Percentiles rank a stretch among this genome's conserved stretches.
phyloP scores from a whole-genome alignment of 2,797 vertebrate species.

The Gouania willdenowi region DNA sequence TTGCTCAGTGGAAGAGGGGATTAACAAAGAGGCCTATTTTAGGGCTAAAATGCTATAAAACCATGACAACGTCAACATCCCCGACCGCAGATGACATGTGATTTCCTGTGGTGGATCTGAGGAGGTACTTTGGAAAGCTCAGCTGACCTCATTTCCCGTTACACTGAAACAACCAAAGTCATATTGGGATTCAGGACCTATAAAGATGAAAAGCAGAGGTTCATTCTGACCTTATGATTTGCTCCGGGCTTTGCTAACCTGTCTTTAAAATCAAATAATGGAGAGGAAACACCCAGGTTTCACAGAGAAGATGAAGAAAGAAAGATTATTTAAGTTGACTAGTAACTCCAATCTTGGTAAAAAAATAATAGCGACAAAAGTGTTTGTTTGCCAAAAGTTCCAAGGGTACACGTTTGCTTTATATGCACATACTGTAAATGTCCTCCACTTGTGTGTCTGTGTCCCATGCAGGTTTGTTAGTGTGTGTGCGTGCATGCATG shows the following conservation, averaged over 20 bases:
- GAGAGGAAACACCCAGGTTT: not conserved
- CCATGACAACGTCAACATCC: constrained; percentile 63
- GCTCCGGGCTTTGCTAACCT: constrained; percentile 2
- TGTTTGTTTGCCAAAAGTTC: too few species aligned
- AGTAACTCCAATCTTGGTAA: too few species aligned
- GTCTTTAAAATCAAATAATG: constrained; percentile 14
- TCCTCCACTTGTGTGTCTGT: constrained; percentile 5
- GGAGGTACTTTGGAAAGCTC: constrained; percentile 45
- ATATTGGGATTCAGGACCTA: constrained; percentile 20
- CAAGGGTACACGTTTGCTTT: too few species aligned
- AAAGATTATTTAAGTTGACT: too few species aligned
- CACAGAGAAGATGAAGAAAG: constrained; percentile 4
- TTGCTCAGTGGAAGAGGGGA: constrained; percentile 49
- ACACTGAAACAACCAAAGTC: constrained; percentile 41
- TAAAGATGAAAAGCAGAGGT: constrained; percentile 26
- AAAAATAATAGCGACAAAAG: too few species aligned
- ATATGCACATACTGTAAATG: too few species aligned
- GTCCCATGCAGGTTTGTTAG: constrained; percentile 15
- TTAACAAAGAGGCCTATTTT: constrained; percentile 66
- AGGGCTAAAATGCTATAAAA: constrained; percentile 60
- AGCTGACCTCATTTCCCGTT: constrained; percentile 67
- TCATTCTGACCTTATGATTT: constrained; percentile 25
- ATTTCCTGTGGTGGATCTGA: constrained; percentile 59
- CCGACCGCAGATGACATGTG: constrained; percentile 61
- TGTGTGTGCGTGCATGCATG: constrained; percentile 4